Evolutionary conservation across 1,140 invertebrate genomes (phyloP), one percentile per base, ranked within the genome.

Genomic region (Listronotus oregonensis): DNA sequence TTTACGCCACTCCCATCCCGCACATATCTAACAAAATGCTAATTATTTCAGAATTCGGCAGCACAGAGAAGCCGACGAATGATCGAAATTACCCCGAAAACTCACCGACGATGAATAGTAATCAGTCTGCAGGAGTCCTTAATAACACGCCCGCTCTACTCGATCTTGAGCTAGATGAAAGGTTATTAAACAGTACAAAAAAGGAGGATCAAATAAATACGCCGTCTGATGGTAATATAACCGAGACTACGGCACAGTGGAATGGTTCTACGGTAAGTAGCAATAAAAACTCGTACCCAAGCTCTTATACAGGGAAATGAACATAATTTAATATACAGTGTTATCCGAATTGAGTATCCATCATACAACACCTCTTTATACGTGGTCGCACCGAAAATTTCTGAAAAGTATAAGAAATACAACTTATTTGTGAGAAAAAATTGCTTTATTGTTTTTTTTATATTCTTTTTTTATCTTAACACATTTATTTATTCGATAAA

Each of bases 261-360:
- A 66, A 66, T 34, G 49, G 42, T 11, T 70, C 66, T 12, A 54
- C 37, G 64, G 57, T 54, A 27, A 61, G 49, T 61, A 51, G 7
- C 54, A 54, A 60, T 32, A 34, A 27, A 3, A 27, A 27, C 1
- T 27, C 21, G 1, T 27, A 27, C 21, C 5, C 5, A 27, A 5
- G 21, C 5, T 5, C 21, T 5, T 27, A 27, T 27, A 27, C 21
- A 27, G 21, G 21, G n/a, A n/a, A n/a, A n/a, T n/a, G n/a, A n/a
- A n/a, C n/a, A n/a, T n/a, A n/a, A n/a, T n/a, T n/a, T n/a, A n/a
- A n/a, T n/a, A n/a, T n/a, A n/a, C n/a, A n/a, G n/a, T n/a, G n/a
- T n/a, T n/a, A n/a, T n/a, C n/a, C n/a, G n/a, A n/a, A n/a, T n/a
- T n/a, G n/a, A n/a, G n/a, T n/a, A n/a, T n/a, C n/a, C n/a, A n/a